Percentiles rank a stretch among this genome's conserved stretches.
These are phyloP conservation scores for Antennarius maculatus DNA, from an alignment of 2,797 vertebrate genomes.

Conservation along the genomic window DNA sequence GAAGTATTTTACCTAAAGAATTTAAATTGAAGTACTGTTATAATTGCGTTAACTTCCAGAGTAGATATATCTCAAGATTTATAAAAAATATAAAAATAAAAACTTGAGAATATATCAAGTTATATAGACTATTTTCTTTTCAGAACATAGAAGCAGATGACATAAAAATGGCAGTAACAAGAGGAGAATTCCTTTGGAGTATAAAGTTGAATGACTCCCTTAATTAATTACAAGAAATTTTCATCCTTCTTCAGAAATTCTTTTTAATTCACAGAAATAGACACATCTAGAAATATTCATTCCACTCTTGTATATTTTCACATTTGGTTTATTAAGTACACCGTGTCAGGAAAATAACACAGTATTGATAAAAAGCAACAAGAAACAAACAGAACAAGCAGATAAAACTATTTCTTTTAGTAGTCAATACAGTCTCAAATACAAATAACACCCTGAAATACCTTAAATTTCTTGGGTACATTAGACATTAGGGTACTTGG, in stretches of 20 bases:
- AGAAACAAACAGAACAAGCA: not conserved
- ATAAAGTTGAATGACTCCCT: slow-evolving; percentile 1
- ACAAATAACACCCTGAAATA: not conserved
- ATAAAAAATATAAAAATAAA: too few relatives aligned
- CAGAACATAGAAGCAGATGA: not conserved
- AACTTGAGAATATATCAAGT: too few relatives aligned
- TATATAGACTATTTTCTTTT: not conserved
- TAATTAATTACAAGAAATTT: not conserved
- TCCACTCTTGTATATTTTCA: slow-evolving; percentile 14
- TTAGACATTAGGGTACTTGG: not conserved
- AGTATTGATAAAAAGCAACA: not conserved
- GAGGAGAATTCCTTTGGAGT: not conserved
- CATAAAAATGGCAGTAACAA: not conserved
- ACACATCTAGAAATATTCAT: not conserved
- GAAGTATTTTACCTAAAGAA: too few relatives aligned
- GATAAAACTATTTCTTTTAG: slow-evolving; percentile 13
- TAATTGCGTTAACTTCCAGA: too few relatives aligned
- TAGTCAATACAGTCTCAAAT: slow-evolving; percentile 11
- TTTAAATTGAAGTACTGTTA: too few relatives aligned
- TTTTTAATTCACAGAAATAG: not conserved
- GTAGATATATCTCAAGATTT: too few relatives aligned
- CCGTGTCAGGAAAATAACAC: slow-evolving; percentile 17
- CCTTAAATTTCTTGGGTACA: not conserved
- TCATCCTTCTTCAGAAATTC: not conserved
- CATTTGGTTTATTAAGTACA: slow-evolving; percentile 63